Conservation (phyloP, 2,888 invertebrate species). For the Dioctria rufipes region DNA sequence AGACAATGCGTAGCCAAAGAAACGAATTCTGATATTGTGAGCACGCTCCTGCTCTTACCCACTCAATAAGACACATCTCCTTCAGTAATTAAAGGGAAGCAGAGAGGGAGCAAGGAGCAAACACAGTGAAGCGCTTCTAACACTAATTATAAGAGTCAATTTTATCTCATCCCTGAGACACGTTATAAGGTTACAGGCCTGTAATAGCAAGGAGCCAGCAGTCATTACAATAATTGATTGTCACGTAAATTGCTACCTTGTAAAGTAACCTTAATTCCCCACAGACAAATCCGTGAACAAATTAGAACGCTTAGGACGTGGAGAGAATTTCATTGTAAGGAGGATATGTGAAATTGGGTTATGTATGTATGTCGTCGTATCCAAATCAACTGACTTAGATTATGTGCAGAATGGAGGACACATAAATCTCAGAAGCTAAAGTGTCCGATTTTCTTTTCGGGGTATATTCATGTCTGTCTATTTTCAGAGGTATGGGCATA, state of each 20-base stretch:
- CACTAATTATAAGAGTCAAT: slow-evolving; percentile 51
- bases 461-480: neutral
- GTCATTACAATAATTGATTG: slow-evolving; percentile 52
- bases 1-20: too few relatives aligned
- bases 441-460: slow-evolving; percentile 20
- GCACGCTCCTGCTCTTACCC: too few relatives aligned
- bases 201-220: slow-evolving; percentile 41
- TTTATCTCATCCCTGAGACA: slow-evolving; percentile 48
- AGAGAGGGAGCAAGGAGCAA: neutral
- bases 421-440: slow-evolving; percentile 26
- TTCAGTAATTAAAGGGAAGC: slow-evolving; percentile 37
- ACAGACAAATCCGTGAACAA: slow-evolving; percentile 52
- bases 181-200: slow-evolving; percentile 44
- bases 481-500: too few relatives aligned
- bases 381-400: slow-evolving; percentile 44
- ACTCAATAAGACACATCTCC: slow-evolving; percentile 25
- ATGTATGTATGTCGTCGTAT: slow-evolving; percentile 20
- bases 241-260: slow-evolving; percentile 52
- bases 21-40: too few relatives aligned
- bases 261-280: slow-evolving; percentile 48
- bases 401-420: slow-evolving; percentile 34
- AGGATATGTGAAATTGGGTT: slow-evolving; percentile 48
- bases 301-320: slow-evolving; percentile 52
- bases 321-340: slow-evolving; percentile 29
- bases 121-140: slow-evolving; percentile 18